phyloP scores from a whole-genome alignment of 2,797 vertebrate species.

The Protonibea diacanthus region DNA sequence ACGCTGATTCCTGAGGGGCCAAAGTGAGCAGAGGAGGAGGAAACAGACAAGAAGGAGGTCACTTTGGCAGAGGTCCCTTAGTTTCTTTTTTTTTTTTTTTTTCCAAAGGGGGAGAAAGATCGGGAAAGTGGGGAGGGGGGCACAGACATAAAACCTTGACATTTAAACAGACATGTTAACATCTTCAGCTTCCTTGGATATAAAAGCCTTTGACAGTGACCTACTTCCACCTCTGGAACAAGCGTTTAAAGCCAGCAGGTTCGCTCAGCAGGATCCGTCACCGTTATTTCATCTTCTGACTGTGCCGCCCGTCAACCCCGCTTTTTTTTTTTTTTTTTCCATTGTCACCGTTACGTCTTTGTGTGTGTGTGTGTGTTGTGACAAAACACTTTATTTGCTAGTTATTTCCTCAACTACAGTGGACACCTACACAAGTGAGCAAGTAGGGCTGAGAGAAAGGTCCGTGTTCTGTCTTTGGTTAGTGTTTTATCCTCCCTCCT shows the following conservation, averaged over 20 bases:
- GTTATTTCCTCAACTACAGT: constrained; percentile 32
- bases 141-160: constrained; percentile 59
- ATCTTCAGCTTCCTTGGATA: constrained; percentile 67
- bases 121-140: neutral
- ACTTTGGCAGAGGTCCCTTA: constrained; percentile 80
- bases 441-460: constrained; percentile 48
- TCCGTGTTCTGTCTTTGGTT: constrained; percentile 83
- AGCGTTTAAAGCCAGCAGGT: constrained; percentile 68
- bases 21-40: constrained; percentile 67
- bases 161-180: constrained; percentile 61
- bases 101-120: neutral
- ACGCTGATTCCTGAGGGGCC: constrained; percentile 78
- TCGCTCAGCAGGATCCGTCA: constrained; percentile 38
- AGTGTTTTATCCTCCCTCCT: constrained; percentile 65
- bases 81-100: constrained; percentile 28
- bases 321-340: constrained; percentile 15
- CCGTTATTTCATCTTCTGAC: constrained; percentile 18
- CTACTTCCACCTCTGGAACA: constrained; percentile 31
- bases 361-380: constrained; percentile 22
- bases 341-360: constrained; percentile 7
- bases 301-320: constrained; percentile 10
- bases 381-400: constrained; percentile 29
- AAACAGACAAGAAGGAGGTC: constrained; percentile 55
- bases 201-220: constrained; percentile 64
- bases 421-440: constrained; percentile 39